Conservation (phyloP, 2,797 vertebrate genomes). For the Perodicticus potto region DNA sequence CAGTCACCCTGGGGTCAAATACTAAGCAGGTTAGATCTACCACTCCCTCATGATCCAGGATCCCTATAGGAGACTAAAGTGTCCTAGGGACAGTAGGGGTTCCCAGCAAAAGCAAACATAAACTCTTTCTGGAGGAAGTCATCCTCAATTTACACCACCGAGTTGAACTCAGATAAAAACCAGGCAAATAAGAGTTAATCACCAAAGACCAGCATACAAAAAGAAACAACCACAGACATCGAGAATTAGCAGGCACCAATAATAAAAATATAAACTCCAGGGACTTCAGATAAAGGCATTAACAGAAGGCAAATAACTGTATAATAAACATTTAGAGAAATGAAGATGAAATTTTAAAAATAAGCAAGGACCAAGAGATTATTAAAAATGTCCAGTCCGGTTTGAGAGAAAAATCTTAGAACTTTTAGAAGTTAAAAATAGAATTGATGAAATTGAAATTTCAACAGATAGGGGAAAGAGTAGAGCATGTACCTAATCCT, state of each 20-base stretch:
- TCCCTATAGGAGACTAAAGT: not conserved
- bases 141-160: not conserved
- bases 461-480: not conserved
- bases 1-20: not conserved
- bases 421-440: constrained; percentile 28
- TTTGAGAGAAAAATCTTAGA: not conserved
- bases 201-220: not conserved
- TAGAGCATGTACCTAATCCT: not conserved
- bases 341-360: constrained; percentile 40
- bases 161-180: constrained; percentile 21
- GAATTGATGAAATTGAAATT: constrained; percentile 17
- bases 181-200: not conserved
- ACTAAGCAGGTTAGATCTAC: not conserved
- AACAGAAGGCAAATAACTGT: not conserved
- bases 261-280: not conserved
- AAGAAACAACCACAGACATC: not conserved
- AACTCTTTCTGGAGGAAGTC: not conserved
- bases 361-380: constrained; percentile 22
- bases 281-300: not conserved
- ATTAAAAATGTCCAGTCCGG: not conserved
- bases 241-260: not conserved
- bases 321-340: constrained; percentile 28
- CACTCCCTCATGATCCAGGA: not conserved
- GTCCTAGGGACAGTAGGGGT: not conserved
- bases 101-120: not conserved